Evolutionary conservation across 2,888 invertebrate genomes (phyloP), one percentile per base, ranked within the genome.

Genomic region (Anagyrus pseudococci): DNA sequence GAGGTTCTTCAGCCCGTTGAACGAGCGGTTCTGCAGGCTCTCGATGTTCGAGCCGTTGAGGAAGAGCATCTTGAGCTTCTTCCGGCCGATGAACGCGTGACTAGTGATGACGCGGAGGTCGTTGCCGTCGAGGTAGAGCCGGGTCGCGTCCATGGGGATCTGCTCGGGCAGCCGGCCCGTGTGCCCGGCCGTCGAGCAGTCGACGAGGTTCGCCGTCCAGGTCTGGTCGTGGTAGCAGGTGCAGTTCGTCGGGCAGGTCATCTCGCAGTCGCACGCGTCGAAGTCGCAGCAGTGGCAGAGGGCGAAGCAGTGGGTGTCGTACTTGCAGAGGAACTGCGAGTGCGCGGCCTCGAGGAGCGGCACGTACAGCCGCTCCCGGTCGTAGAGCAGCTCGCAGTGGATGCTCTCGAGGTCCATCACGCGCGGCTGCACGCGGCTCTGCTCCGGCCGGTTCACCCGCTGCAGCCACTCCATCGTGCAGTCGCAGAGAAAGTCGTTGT

Each of bases 401-500:
- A 94, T 91, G 74, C 89, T 89, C 71, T 92, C 90, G 74, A 93
- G 84, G 82, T 94, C 94, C 84, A 91, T 89, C 70, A 94, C 85
- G 75, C 88, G 87, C 8, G 94, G 93, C 78, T 92, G 92, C 54
- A 91, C 92, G 73, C 62, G 89, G 88, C 75, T 90, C 76, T 89
- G 89, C 71, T 87, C 87, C 71, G 87, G 87, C 58, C 79, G 80
- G 79, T 92, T 92, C 71, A 91, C 89, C 80, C 90, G 88, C 82
- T 93, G 92, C 70, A 94, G 81, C 94, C 94, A 95, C 77, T 93
- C 92, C 93, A 94, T 93, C 65, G 91, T 91, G 78, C 94, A 94
- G 81, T 93, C 93, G 82, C 95, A 95, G 74, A 90, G 87, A 76
- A 92, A 89, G 59, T 93, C 93, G 82, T 95, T 95, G 68, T 90